Conservation (phyloP, 2,797 vertebrate species). For the Hippoglossus hippoglossus region DNA sequence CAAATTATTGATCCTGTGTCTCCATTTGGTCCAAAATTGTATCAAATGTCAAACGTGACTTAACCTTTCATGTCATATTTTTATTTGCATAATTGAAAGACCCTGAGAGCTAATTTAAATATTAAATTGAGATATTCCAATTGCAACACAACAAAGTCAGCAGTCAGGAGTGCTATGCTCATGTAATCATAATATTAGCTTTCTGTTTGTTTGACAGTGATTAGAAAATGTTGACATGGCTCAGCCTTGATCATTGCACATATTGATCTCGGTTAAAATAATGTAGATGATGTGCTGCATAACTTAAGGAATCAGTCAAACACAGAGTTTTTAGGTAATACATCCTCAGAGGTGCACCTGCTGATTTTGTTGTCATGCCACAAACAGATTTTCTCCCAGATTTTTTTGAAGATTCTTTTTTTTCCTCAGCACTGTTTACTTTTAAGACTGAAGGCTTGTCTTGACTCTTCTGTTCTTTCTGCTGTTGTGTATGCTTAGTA, state of each 20-base stretch:
- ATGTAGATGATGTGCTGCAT: not conserved
- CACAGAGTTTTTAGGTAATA: no score
- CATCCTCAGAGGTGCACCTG: not conserved
- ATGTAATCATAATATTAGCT: not conserved
- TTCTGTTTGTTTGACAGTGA: not conserved
- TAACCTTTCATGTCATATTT: not conserved
- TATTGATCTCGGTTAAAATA: not conserved
- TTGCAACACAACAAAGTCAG: no score
- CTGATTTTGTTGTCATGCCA: not conserved
- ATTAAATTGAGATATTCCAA: not conserved
- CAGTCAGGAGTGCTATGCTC: not conserved
- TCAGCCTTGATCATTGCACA: no score
- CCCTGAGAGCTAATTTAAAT: not conserved
- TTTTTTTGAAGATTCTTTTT: not conserved
- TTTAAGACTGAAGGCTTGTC: not conserved
- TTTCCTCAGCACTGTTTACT: constrained; percentile 11
- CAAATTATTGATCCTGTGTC: not conserved
- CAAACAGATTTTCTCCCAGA: not conserved
- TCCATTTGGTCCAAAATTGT: not conserved
- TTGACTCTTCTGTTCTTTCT: not conserved
- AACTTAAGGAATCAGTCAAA: not conserved
- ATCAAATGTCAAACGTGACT: not conserved
- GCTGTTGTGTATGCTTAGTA: not conserved
- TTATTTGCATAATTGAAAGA: not conserved
- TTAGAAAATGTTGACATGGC: no score